These are phyloP conservation scores for Spialia ferax DNA, from an alignment of 2,888 invertebrate species.

Conservation along the genomic window DNA sequence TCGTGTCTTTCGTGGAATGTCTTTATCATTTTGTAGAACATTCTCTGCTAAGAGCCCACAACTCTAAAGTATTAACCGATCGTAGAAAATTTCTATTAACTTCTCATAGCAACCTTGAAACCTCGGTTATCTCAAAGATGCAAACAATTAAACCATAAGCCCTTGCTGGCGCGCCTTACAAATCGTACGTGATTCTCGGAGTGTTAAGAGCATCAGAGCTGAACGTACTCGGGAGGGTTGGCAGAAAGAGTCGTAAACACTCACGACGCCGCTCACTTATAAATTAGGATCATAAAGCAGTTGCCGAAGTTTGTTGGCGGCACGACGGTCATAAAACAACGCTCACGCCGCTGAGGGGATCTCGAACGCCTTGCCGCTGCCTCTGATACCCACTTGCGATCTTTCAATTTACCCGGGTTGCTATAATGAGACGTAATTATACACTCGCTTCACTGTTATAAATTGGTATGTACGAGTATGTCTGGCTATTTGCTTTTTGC, in stretches of 20 bases:
- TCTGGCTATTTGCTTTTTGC: not conserved
- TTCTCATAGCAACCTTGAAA: not conserved
- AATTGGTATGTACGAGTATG: not conserved
- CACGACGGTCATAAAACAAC: slow-evolving; percentile 83
- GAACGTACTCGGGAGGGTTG: slow-evolving; percentile 78
- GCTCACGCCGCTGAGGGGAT: slow-evolving; percentile 65
- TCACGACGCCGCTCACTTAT: slow-evolving; percentile 83
- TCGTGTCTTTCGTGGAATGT: not conserved
- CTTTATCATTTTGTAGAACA: not conserved
- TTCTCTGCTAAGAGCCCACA: not conserved
- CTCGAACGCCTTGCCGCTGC: no score
- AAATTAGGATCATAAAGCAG: slow-evolving; percentile 87
- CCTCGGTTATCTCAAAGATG: not conserved
- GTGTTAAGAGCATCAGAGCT: slow-evolving; percentile 48
- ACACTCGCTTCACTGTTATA: slow-evolving; percentile 3
- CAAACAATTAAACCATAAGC: not conserved
- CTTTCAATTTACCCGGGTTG: slow-evolving; percentile 67
- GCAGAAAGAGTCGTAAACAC: slow-evolving; percentile 75
- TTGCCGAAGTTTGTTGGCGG: slow-evolving; percentile 84
- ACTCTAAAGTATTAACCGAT: not conserved
- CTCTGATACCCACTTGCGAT: slow-evolving; percentile 64
- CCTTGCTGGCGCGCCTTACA: not conserved
- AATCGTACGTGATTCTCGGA: slow-evolving; percentile 20
- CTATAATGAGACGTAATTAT: slow-evolving; percentile 40
- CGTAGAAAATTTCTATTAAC: not conserved